Evolutionary conservation across 2,888 invertebrate species (phyloP).

Genomic region (Cacoxenus indagator): DNA sequence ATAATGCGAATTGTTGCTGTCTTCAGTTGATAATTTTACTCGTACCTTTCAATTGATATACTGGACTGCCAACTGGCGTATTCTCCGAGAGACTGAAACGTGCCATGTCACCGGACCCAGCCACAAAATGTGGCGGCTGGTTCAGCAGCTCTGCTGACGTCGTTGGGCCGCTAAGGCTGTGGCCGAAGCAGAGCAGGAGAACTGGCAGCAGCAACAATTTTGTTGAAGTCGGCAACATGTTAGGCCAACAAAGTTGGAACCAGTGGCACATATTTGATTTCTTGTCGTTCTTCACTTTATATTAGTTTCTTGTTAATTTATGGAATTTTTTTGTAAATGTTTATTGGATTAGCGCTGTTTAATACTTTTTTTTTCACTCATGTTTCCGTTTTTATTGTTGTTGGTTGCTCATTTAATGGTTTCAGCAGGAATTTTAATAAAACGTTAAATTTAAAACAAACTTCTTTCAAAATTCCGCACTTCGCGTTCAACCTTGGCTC

Average conservation of each 20-base stretch:
- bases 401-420: constrained; percentile 28
- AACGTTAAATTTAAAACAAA: constrained; percentile 1
- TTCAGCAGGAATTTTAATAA: constrained; percentile 27
- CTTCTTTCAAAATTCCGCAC: constrained; percentile 44
- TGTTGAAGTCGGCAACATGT: constrained; percentile 44
- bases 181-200: constrained; percentile 22
- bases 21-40: constrained; percentile 7
- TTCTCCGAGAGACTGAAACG: constrained; percentile 81
- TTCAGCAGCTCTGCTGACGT: constrained; percentile 74
- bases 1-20: not conserved
- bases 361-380: constrained; percentile 45
- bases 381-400: constrained; percentile 23
- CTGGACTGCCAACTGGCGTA: constrained; percentile 81
- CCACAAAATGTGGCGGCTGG: constrained; percentile 81
- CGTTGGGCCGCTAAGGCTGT: not conserved
- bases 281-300: constrained; percentile 44
- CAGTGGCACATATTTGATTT: constrained; percentile 49
- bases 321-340: constrained; percentile 30
- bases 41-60: constrained; percentile 81
- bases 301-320: not conserved
- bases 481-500: constrained; percentile 53
- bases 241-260: constrained; percentile 26
- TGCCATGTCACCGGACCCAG: constrained; percentile 83
- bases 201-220: constrained; percentile 30
- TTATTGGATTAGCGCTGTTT: constrained; percentile 45